These are phyloP conservation scores for Coecobrya sp. DNA, from an alignment of 2,888 invertebrate species.

Conservation along the genomic window DNA sequence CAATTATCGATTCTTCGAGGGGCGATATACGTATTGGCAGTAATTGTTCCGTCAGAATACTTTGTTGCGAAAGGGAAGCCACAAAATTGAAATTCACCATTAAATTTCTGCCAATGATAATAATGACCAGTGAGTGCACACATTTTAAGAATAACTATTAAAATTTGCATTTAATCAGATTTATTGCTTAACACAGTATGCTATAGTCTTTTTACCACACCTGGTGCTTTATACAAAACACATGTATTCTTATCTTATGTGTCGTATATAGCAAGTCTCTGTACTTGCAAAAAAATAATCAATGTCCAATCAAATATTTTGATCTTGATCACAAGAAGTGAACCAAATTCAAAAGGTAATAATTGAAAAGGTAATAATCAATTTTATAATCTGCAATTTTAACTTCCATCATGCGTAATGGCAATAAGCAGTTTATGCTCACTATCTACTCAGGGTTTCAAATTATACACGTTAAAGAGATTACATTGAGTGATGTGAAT, in stretches of 20 bases:
- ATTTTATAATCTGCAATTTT: constrained; percentile 68
- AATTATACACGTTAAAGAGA: constrained; percentile 29
- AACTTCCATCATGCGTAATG: constrained; percentile 26
- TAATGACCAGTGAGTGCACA: constrained; percentile 1
- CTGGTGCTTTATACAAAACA: too few species aligned
- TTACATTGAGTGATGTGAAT: background rate
- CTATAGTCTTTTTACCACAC: background rate
- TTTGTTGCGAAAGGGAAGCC: constrained; percentile 43
- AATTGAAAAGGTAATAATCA: constrained; percentile 62
- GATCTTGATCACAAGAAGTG: constrained; percentile 27
- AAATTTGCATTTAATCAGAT: constrained; percentile 45
- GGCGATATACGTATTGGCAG: too few species aligned
- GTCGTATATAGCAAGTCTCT: background rate
- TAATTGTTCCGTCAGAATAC: too few species aligned
- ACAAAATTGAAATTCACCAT: background rate
- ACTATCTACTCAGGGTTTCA: background rate
- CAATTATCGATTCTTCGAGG: too few species aligned
- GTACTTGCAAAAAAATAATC: constrained; percentile 14
- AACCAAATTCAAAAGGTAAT: constrained; percentile 39
- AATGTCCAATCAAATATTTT: constrained; percentile 13
- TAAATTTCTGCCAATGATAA: constrained; percentile 15
- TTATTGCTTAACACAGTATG: constrained; percentile 9
- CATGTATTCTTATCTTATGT: background rate
- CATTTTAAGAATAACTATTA: background rate
- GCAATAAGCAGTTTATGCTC: background rate